phyloP scores from a whole-genome alignment of 2,113 vertebrate species.

The Plestiodon gilberti region DNA sequence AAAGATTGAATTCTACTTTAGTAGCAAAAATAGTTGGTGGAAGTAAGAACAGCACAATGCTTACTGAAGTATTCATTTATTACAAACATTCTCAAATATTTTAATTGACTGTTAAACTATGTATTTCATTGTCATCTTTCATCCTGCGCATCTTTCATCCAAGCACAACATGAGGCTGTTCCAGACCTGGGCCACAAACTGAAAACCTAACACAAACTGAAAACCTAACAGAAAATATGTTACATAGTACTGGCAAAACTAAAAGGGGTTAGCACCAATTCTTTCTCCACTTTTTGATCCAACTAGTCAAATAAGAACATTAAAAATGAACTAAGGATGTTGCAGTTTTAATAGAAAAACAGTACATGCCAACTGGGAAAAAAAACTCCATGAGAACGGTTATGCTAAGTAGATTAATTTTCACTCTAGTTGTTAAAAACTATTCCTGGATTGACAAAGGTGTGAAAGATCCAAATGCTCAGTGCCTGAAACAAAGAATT shows the following conservation, averaged over 20 bases:
- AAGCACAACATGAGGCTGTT: conserved; percentile 8
- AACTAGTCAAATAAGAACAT: conserved; percentile 26
- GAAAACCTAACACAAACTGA: conserved; percentile 22
- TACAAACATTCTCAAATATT: conserved; percentile 25
- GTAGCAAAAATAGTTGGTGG: neutral
- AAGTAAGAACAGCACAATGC: conserved; percentile 25
- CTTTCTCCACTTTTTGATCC: conserved; percentile 49
- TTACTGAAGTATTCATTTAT: conserved; percentile 34
- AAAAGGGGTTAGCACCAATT: conserved; percentile 36
- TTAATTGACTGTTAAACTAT: conserved; percentile 20
- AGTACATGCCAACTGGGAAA: neutral
- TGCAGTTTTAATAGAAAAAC: conserved; percentile 36
- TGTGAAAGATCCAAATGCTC: neutral
- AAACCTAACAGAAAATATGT: neutral
- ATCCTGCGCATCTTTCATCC: conserved; percentile 54
- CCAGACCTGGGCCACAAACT: neutral
- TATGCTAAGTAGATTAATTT: neutral
- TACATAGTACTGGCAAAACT: conserved; percentile 35
- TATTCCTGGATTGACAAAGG: neutral
- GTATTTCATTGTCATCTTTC: conserved; percentile 49
- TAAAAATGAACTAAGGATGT: conserved; percentile 36
- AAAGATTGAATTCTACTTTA: neutral
- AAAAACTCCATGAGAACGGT: neutral
- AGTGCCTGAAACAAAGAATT: neutral
- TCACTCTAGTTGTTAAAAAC: neutral